These are phyloP conservation scores for Chironex yamaguchii DNA, from an alignment of 30 jellyfish, hydroid and myxozoan genomes.

Conservation along the genomic window DNA sequence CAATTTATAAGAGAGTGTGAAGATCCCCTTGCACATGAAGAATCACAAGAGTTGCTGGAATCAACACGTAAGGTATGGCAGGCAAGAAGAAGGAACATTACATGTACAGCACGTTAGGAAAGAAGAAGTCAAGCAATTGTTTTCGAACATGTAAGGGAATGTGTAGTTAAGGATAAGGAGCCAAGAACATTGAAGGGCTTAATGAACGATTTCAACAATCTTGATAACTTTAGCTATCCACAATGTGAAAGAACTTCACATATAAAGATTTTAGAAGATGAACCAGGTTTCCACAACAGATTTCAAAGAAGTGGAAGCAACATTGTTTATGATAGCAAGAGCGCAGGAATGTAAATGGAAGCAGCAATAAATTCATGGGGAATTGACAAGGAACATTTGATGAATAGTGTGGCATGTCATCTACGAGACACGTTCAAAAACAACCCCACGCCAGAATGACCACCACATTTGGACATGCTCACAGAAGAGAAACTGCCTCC, in stretches of 20 bases:
- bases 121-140: slow-evolving; percentile 10
- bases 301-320: slow-evolving; percentile 13
- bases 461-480: background rate
- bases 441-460: slow-evolving; percentile 1
- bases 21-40: slow-evolving; percentile 33
- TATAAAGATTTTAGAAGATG: slow-evolving; percentile 1
- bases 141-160: slow-evolving; percentile 2
- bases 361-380: slow-evolving; percentile 52
- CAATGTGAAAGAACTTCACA: background rate
- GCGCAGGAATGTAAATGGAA: slow-evolving; percentile 24
- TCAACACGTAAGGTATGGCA: background rate
- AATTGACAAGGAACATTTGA: slow-evolving; percentile 6
- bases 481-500: background rate
- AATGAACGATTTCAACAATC: background rate
- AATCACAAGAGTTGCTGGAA: slow-evolving; percentile 32
- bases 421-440: background rate
- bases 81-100: background rate
- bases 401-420: background rate
- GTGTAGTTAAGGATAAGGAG: background rate
- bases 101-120: slow-evolving; percentile 7
- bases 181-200: slow-evolving; percentile 16
- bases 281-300: slow-evolving; percentile 30
- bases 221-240: background rate
- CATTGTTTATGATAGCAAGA: slow-evolving; percentile 11
- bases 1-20: background rate